Conservation (phyloP, 2,888 invertebrate species). For the Hyles lineata region DNA sequence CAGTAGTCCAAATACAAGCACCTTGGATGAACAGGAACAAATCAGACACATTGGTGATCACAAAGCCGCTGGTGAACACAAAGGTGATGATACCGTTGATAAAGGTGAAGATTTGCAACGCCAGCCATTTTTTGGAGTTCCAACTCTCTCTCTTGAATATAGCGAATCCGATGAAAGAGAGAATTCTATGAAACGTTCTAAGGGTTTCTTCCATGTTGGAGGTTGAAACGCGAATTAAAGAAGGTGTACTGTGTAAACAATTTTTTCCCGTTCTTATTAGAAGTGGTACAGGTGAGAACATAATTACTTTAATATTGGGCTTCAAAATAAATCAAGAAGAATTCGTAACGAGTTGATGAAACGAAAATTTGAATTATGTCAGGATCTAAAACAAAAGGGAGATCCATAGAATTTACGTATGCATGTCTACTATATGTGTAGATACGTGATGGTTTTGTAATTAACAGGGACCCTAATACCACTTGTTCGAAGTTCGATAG, state of each 20-base stretch:
- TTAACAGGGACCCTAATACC: no score
- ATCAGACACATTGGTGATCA: constrained; percentile 54
- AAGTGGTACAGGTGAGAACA: constrained; percentile 47
- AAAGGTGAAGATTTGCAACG: constrained; percentile 65
- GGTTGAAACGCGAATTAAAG: constrained; percentile 42
- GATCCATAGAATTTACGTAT: no score
- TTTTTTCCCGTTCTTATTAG: constrained; percentile 42
- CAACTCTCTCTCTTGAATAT: constrained; percentile 65
- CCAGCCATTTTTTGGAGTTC: constrained; percentile 61
- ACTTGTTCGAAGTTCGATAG: no score
- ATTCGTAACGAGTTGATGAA: no score
- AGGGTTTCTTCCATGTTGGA: constrained; percentile 66
- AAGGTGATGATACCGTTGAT: constrained; percentile 63
- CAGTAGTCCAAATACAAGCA: constrained; percentile 76
- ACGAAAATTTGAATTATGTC: no score
- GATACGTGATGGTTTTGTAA: no score
- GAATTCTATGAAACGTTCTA: constrained; percentile 59
- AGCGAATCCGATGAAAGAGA: constrained; percentile 66
- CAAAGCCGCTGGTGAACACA: constrained; percentile 67
- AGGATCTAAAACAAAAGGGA: no score
- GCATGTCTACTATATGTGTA: no score
- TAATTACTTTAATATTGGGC: constrained; percentile 6
- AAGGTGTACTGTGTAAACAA: constrained; percentile 31
- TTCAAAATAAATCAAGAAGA: no score
- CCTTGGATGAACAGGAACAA: constrained; percentile 68